Evolutionary conservation across 1,140 invertebrate species (phyloP).

Genomic region (Helicoverpa armigera): DNA sequence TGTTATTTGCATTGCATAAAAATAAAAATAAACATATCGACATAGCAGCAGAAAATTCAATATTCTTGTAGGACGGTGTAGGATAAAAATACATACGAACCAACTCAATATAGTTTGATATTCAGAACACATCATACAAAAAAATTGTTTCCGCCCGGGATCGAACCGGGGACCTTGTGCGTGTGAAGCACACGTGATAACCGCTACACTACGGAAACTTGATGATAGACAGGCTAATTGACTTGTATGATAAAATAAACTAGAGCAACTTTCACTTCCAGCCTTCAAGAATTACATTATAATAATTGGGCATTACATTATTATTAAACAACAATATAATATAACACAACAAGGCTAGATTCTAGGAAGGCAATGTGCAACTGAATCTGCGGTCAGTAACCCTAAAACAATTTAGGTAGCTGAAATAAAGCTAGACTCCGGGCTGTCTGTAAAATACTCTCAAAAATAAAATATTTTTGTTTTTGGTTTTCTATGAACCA

Average conservation of each 20-base stretch:
- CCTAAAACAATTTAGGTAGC: no score
- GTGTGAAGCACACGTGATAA: conserved; percentile 87
- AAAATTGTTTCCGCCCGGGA: conserved; percentile 91
- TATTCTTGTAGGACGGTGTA: no score
- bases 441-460: no score
- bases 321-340: not conserved
- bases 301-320: not conserved
- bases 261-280: conserved; percentile 1
- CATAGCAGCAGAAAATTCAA: no score
- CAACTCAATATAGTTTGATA: not conserved
- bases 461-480: no score
- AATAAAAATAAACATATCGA: no score
- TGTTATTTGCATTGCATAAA: no score
- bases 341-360: no score
- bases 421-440: no score
- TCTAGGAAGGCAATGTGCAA: no score
- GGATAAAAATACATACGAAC: not conserved
- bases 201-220: conserved; percentile 86
- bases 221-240: not conserved
- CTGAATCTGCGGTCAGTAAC: no score
- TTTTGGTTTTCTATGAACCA: no score
- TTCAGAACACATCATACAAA: not conserved
- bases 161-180: conserved; percentile 94
- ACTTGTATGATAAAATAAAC: not conserved
- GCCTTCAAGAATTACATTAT: not conserved